Conservation (phyloP, 2,113 vertebrate species). For the Calypte anna region DNA sequence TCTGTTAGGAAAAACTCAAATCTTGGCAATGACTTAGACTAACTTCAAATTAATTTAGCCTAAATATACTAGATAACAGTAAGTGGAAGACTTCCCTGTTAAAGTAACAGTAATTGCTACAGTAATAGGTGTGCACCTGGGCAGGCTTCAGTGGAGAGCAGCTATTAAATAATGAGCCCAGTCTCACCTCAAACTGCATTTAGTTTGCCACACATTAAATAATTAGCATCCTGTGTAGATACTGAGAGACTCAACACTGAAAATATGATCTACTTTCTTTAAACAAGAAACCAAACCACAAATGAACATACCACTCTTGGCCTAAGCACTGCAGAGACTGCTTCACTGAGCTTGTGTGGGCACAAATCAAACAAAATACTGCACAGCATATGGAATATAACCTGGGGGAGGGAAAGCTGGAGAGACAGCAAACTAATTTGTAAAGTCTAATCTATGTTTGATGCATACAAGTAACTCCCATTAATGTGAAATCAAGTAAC, state of each 20-base stretch:
- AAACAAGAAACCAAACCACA: not conserved
- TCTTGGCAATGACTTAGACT: not conserved
- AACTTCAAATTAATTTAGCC: slow-evolving; percentile 3
- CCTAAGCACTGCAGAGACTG: not conserved
- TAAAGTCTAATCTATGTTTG: slow-evolving; percentile 14
- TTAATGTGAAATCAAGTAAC: slow-evolving; percentile 17
- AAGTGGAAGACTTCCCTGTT: not conserved
- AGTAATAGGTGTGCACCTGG: not conserved
- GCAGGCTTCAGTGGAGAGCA: not conserved
- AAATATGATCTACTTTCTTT: not conserved
- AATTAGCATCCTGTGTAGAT: not conserved
- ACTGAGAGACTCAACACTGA: not conserved
- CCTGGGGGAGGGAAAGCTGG: slow-evolving; percentile 49
- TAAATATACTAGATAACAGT: not conserved
- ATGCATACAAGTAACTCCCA: slow-evolving; percentile 23
- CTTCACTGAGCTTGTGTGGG: slow-evolving; percentile 4
- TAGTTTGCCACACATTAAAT: not conserved
- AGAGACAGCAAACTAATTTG: slow-evolving; percentile 34
- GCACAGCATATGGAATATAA: slow-evolving; percentile 42
- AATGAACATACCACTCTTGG: not conserved
- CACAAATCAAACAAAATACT: slow-evolving; percentile 26
- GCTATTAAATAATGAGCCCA: not conserved
- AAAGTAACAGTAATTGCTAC: not conserved
- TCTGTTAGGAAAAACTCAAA: not conserved
- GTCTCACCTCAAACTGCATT: not conserved